phyloP scores from a whole-genome alignment of 2,113 vertebrate species.

The Rynchops niger region DNA sequence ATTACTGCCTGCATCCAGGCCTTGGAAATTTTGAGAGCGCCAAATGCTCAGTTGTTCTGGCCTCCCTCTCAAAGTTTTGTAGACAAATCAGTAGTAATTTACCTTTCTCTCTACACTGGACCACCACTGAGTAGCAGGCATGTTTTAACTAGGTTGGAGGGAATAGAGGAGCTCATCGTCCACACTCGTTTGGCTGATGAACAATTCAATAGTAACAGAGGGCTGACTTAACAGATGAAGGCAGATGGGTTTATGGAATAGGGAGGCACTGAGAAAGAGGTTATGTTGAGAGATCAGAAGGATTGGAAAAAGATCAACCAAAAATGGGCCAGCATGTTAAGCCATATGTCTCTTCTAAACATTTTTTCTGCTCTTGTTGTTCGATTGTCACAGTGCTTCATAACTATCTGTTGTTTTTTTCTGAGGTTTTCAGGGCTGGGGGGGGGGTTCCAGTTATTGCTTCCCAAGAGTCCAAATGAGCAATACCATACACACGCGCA shows the following conservation, averaged over 20 bases:
- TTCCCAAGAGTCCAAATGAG: not conserved
- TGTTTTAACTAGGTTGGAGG: not conserved
- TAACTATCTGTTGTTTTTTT: not conserved
- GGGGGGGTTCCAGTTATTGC: not conserved
- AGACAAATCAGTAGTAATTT: slow-evolving; percentile 2
- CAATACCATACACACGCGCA: too few species aligned
- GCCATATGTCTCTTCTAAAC: slow-evolving; percentile 63
- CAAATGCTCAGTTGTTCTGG: not conserved
- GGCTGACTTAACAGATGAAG: slow-evolving; percentile 59
- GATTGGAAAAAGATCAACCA: slow-evolving; percentile 64
- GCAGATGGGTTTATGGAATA: slow-evolving; percentile 55
- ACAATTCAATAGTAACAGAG: slow-evolving; percentile 42
- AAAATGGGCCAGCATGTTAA: slow-evolving; percentile 61
- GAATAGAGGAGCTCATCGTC: not conserved
- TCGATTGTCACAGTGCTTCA: slow-evolving; percentile 11
- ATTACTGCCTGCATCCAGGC: not conserved
- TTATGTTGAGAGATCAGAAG: slow-evolving; percentile 55
- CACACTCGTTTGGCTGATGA: slow-evolving; percentile 24
- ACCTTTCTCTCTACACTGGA: not conserved
- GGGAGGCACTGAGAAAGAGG: slow-evolving; percentile 30
- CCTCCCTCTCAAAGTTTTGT: not conserved
- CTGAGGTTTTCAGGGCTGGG: not conserved
- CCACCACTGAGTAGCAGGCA: not conserved
- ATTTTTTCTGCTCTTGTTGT: slow-evolving; percentile 53
- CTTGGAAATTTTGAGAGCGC: not conserved